Base-by-base conservation (phyloP, 2,888 invertebrate species). In the Sepiola atlantica region DNA sequence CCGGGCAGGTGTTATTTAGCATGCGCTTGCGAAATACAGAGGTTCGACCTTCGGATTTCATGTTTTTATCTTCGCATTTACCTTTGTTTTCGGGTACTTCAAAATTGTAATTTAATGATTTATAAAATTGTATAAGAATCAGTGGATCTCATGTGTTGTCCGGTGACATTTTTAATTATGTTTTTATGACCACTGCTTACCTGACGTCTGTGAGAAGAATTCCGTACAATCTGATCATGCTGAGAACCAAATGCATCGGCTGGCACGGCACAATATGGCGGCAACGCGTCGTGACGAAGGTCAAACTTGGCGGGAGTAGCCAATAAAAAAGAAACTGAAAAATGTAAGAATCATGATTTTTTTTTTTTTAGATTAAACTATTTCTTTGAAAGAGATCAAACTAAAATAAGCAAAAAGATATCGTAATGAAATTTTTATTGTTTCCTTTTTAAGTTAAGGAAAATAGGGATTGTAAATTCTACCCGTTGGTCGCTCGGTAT, bases 281-380 rank as follows among this genome's bases (percentile, higher is more conserved):
- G 95, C 97, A 97, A 94, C 96, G 96, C 95, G 96, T 97, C 94
- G 95, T 95, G 77, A 97, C 97, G 95, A 96, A 97, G 95, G 95
- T 96, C 90, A 97, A 95, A 94, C 96, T 96, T 28, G 97, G 97
- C 6, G 97, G 97, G 94, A 97, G 94, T 61, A 97, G 95, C 97
- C 97, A 97, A 18, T 97, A 96, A 96, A 97, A 97, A 94, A 97
- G 94, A 96, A 97, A 94, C 97, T 97, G 95, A 91, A 95, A 95
- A 92, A 57, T 35, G 45, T 0, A 93, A 77, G 35, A 77, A n/a
- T 61, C 2, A 45, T 45, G 61, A n/a, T 14, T 77, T 57, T 45
- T 45, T 45, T 8, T 77, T 45, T 45, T 45, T 8, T 77, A 18
- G 16, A 16, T n/a, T 32, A 32, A 77, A 16, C 16, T n/a, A 77